Evolutionary conservation across 2,888 invertebrate genomes (phyloP), one percentile per base, ranked within the genome.

Genomic region (Lomographa bimaculata): DNA sequence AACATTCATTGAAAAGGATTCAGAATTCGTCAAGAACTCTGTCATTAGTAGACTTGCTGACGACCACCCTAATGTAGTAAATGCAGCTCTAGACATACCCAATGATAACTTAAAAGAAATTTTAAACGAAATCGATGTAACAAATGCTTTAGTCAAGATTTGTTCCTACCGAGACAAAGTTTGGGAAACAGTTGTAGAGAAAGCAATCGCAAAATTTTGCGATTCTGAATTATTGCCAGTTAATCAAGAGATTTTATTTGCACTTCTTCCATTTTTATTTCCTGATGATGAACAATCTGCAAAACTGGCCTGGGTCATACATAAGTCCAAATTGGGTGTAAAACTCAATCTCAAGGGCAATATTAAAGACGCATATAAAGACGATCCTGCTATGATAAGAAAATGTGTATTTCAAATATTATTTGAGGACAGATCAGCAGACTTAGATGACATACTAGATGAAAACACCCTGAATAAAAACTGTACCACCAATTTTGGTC

Each of bases 31-130:
- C 0, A 91, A 91, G 48, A 91, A 91, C 32, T 91, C 93, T 0
- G 75, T 96, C 3, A 62, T 91, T 1, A 92, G 92, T 53, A 90
- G 94, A 42, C 89, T 96, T 1, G 83, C 86, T 29, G 96, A 96
- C 73, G 94, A 94, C 7, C 90, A 91, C 52, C 78, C 89, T 0
- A 71, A 83, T 27, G 93, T 96, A 1, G 91, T 95, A 0, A 60
- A 66, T 8, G 90, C 91, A 19, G 79, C 90, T 21, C 72, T 94
- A 2, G 76, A 83, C 9, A 76, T 93, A 7, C 73, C 90, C 0
- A 54, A 57, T 30, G 52, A 76, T 2, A 60, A 63, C 47, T 55
- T 89, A 3, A 58, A 79, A 16, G 71, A 89, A 25, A 60, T 91
- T 7, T 57, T 93, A 5, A 85, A 80, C 29, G 76, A 79, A 36